These are phyloP conservation scores for Psittacula echo DNA, from an alignment of 2,797 vertebrate genomes.

Conservation along the genomic window DNA sequence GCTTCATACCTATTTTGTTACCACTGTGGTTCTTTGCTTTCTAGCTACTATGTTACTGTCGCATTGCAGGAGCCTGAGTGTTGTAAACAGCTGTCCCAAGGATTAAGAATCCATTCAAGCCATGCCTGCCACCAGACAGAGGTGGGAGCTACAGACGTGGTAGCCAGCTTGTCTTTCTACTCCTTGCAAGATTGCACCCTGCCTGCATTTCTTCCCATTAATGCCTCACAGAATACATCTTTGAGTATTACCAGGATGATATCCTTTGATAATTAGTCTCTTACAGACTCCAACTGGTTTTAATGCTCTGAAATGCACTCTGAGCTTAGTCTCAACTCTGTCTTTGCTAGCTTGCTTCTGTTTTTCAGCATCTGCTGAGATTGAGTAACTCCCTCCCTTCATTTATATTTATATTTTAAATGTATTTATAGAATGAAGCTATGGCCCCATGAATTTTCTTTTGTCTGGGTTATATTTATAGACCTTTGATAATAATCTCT, in stretches of 20 bases:
- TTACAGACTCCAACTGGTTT: background rate
- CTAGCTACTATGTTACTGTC: background rate
- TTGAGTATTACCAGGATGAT: background rate
- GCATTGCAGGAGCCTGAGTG: background rate
- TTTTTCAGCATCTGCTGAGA: background rate
- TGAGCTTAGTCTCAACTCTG: background rate
- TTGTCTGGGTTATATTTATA: constrained; percentile 16
- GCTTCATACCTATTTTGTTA: background rate
- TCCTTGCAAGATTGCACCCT: background rate
- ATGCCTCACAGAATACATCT: background rate
- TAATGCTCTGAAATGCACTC: background rate
- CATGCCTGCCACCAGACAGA: background rate
- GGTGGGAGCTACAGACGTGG: background rate
- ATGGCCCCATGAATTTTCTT: background rate
- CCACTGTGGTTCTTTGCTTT: background rate
- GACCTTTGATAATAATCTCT: background rate
- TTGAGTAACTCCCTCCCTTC: constrained; percentile 1
- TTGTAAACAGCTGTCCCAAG: background rate
- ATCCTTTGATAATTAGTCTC: background rate
- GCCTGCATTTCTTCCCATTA: background rate
- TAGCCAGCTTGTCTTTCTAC: background rate
- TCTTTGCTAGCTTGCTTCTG: background rate
- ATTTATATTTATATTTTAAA: constrained; percentile 43
- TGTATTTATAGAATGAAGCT: constrained; percentile 29
- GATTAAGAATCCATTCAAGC: background rate